A percentile compares a stretch with the other conserved stretches of the same genome.
Conservation (phyloP, 92 coral and sea anemone genomes). For the Pocillopora meandrina region DNA sequence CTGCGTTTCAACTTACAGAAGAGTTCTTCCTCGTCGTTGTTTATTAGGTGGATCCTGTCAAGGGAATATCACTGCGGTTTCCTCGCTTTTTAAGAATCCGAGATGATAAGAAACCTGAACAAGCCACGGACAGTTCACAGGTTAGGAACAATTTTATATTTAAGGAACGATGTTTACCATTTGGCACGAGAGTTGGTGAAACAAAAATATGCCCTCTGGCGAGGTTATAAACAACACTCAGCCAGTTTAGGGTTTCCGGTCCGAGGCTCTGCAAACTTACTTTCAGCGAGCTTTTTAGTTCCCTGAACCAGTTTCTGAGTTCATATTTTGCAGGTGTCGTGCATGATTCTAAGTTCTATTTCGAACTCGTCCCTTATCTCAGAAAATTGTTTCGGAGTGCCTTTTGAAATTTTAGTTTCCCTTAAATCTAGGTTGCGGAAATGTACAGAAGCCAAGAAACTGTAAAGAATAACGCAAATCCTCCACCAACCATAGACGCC, state of each 20-base stretch:
- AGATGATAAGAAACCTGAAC: slow-evolving; percentile 96
- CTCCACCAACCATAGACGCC: slow-evolving; percentile 50
- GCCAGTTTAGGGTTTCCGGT: too few relatives aligned
- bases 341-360: too few relatives aligned
- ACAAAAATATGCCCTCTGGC: too few relatives aligned
- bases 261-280: too few relatives aligned
- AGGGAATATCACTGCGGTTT: slow-evolving; percentile 95
- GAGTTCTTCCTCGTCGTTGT: neutral
- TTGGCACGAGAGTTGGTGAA: too few relatives aligned
- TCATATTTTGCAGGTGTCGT: too few relatives aligned
- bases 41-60: slow-evolving; percentile 88
- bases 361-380: neutral
- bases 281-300: too few relatives aligned
- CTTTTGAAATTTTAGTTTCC: neutral
- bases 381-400: neutral
- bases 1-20: neutral
- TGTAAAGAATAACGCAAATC: slow-evolving; percentile 89
- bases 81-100: slow-evolving; percentile 96
- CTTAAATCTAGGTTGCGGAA: slow-evolving; percentile 78
- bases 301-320: too few relatives aligned
- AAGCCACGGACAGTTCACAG: slow-evolving; percentile 93
- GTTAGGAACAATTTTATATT: slow-evolving; percentile 30
- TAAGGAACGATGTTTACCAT: too few relatives aligned
- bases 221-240: too few relatives aligned
- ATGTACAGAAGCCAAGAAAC: slow-evolving; percentile 97